Evolutionary conservation across 2,113 vertebrate species (phyloP).

Genomic region (Ophthalmolycus amberensis): DNA sequence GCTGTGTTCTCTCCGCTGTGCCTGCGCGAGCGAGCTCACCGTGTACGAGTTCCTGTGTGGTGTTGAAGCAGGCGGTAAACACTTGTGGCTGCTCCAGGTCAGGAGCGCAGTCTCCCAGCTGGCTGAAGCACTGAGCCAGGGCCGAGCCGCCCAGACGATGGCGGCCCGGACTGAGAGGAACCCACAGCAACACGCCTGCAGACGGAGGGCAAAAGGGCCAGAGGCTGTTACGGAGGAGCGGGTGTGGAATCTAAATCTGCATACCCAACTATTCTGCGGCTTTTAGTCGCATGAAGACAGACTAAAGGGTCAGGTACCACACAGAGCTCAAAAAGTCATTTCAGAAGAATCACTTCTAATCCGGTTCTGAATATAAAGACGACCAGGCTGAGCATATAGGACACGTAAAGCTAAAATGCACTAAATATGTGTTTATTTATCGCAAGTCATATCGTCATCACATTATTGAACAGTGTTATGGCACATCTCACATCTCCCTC

Average conservation of each 20-base stretch:
- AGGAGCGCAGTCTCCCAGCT: conserved; percentile 89
- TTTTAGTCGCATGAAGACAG: too few relatives aligned
- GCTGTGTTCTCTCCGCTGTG: too few relatives aligned
- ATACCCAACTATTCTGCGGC: too few relatives aligned
- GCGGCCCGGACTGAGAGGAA: conserved; percentile 84
- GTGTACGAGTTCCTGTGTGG: conserved; percentile 87
- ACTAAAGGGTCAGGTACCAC: too few relatives aligned
- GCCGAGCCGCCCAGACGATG: conserved; percentile 91
- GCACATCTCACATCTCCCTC: not conserved
- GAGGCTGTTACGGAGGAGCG: not conserved
- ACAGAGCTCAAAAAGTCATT: too few relatives aligned
- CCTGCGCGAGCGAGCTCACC: conserved; percentile 72
- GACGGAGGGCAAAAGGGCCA: conserved; percentile 25
- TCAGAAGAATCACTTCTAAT: too few relatives aligned
- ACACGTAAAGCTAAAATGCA: too few relatives aligned
- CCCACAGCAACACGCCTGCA: conserved; percentile 87
- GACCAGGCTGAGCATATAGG: too few relatives aligned
- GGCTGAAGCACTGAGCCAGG: conserved; percentile 91
- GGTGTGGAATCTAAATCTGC: not conserved
- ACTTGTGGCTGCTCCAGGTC: conserved; percentile 86
- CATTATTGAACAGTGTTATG: too few relatives aligned
- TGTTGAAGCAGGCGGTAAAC: conserved; percentile 84
- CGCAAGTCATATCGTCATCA: too few relatives aligned
- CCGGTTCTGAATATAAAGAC: too few relatives aligned
- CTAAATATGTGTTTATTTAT: too few relatives aligned